A percentile compares a stretch with the other conserved stretches of the same genome.
phyloP scores from a whole-genome alignment of 2,113 vertebrate species.

The Atractosteus spatula region DNA sequence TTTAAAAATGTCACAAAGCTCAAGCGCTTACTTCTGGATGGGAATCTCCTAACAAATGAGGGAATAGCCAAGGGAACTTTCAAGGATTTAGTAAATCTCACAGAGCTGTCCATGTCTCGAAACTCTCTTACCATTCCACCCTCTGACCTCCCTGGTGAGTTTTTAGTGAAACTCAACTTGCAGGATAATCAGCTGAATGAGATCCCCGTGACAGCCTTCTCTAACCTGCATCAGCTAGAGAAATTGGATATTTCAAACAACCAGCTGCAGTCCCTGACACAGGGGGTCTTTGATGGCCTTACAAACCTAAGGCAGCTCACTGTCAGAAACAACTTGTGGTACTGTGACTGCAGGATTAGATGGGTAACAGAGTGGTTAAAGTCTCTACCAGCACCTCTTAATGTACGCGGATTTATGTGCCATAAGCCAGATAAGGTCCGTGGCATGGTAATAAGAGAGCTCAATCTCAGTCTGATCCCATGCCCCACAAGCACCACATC shows the following conservation, averaged over 20 bases:
- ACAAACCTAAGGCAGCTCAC: constrained; percentile 83
- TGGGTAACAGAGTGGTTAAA: constrained; percentile 98
- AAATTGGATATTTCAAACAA: constrained; percentile 92
- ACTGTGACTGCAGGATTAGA: constrained; percentile 90
- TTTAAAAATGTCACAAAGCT: constrained; percentile 91
- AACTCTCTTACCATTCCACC: constrained; percentile 91
- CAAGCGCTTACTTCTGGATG: constrained; percentile 89
- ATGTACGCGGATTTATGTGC: constrained; percentile 91
- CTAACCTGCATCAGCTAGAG: constrained; percentile 82
- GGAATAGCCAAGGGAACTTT: constrained; percentile 91
- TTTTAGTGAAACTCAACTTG: constrained; percentile 82
- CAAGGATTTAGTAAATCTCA: constrained; percentile 83
- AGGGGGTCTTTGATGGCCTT: constrained; percentile 88
- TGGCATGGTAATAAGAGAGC: constrained; percentile 93
- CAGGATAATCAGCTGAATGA: constrained; percentile 96
- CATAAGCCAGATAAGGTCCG: constrained; percentile 87
- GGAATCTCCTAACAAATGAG: constrained; percentile 91
- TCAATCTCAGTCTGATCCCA: constrained; percentile 86
- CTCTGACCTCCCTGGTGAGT: constrained; percentile 78
- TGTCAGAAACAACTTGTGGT: constrained; percentile 90
- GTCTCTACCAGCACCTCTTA: constrained; percentile 78
- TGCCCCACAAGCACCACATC: constrained; percentile 74
- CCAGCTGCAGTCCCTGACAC: constrained; percentile 80
- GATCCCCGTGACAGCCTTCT: constrained; percentile 85
- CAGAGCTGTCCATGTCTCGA: constrained; percentile 87